Evolutionary conservation across 2,797 vertebrate genomes (phyloP).

Genomic region (Thaleichthys pacificus): DNA sequence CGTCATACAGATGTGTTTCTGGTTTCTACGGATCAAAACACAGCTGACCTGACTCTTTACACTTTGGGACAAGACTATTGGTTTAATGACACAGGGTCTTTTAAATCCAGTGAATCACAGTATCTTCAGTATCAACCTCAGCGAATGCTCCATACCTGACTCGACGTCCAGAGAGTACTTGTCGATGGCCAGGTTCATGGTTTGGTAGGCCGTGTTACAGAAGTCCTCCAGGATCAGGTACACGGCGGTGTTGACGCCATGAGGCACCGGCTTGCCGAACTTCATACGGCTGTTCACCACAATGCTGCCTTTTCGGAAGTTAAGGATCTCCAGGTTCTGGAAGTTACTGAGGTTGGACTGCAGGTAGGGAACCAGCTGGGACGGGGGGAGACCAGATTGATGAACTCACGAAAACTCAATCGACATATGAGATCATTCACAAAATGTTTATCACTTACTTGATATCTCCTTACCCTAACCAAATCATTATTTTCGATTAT

Average conservation of each 20-base stretch:
- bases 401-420: too few species aligned
- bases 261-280: constrained; percentile 84
- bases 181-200: constrained; percentile 93
- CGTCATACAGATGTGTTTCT: neutral
- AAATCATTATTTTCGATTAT: too few species aligned
- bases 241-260: constrained; percentile 82
- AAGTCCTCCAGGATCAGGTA: constrained; percentile 94
- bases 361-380: constrained; percentile 91
- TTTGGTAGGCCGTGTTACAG: constrained; percentile 89
- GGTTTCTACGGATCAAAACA: neutral
- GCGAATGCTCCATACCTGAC: constrained; percentile 75
- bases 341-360: constrained; percentile 95
- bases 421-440: too few species aligned
- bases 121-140: neutral
- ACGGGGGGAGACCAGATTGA: constrained; percentile 19
- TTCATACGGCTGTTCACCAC: constrained; percentile 96
- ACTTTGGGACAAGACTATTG: neutral
- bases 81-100: neutral
- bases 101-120: neutral
- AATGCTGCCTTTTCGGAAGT: constrained; percentile 96
- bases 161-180: constrained; percentile 94
- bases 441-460: too few species aligned
- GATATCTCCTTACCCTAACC: too few species aligned
- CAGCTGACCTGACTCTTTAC: neutral
- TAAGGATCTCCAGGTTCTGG: constrained; percentile 93